Evolutionary conservation across 2,888 invertebrate genomes (phyloP).

Genomic region (Amblyteles armatorius): DNA sequence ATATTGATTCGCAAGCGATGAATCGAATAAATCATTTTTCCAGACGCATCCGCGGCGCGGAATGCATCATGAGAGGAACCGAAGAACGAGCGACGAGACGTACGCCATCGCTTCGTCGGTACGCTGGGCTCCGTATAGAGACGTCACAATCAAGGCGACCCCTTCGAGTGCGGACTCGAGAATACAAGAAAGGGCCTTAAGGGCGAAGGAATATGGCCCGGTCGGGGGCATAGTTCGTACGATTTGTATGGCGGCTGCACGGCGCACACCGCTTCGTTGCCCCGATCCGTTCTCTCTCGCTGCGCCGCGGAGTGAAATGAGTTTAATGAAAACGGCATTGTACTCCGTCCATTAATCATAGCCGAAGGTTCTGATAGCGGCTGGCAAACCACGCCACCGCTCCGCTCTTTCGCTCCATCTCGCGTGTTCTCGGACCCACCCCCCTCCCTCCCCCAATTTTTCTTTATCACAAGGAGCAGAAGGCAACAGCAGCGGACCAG

Average conservation of each 20-base stretch:
- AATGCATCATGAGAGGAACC: not conserved
- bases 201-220: constrained; percentile 74
- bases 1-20: too few species aligned
- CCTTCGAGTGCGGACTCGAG: constrained; percentile 36
- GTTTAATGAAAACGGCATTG: constrained; percentile 85
- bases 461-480: constrained; percentile 41
- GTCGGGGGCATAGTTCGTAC: constrained; percentile 71
- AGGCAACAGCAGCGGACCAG: constrained; percentile 34
- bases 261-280: constrained; percentile 51
- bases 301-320: constrained; percentile 78
- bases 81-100: constrained; percentile 34
- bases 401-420: constrained; percentile 55
- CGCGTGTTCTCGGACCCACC: constrained; percentile 39
- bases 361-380: constrained; percentile 81
- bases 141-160: constrained; percentile 67
- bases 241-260: constrained; percentile 71
- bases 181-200: constrained; percentile 73
- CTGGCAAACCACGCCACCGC: constrained; percentile 75
- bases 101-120: constrained; percentile 63
- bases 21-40: too few species aligned
- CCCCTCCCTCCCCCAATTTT: constrained; percentile 57
- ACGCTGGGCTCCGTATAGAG: constrained; percentile 55
- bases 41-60: not conserved
- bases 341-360: constrained; percentile 83
- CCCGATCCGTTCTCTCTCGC: not conserved